These are phyloP conservation scores for Karalla daura DNA, from an alignment of 2,797 vertebrate genomes.

Conservation along the genomic window DNA sequence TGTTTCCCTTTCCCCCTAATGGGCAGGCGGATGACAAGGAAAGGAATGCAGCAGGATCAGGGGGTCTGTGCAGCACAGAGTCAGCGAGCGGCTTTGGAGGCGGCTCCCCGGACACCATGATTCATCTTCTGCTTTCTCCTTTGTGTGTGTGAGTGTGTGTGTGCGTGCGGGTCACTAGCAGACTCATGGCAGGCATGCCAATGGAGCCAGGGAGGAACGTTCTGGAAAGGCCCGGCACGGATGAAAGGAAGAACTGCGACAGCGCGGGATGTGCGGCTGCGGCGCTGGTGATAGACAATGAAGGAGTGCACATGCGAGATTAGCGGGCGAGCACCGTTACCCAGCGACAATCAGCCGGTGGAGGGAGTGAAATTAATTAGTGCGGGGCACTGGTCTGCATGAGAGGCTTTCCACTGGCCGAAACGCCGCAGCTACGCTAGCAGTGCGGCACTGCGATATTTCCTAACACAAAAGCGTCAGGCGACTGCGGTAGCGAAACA, in stretches of 20 bases:
- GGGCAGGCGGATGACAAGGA: conserved; percentile 41
- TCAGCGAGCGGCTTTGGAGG: conserved; percentile 17
- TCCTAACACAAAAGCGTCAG: background rate
- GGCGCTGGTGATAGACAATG: background rate
- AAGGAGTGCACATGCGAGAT: conserved; percentile 22
- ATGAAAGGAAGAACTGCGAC: conserved; percentile 22
- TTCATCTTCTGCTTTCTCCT: conserved; percentile 40
- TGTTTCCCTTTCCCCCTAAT: conserved; percentile 4
- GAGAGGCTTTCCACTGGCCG: conserved; percentile 30
- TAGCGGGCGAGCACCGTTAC: conserved; percentile 31
- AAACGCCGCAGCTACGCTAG: conserved; percentile 8
- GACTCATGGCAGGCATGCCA: conserved; percentile 34
- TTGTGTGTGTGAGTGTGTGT: conserved; percentile 25
- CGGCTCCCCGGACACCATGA: conserved; percentile 42
- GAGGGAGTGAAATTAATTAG: conserved; percentile 33
- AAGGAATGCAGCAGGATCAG: conserved; percentile 62
- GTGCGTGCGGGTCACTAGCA: conserved; percentile 22
- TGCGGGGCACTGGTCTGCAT: conserved; percentile 27
- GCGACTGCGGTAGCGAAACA: background rate
- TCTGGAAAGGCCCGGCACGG: conserved; percentile 49
- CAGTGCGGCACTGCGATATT: conserved; percentile 1
- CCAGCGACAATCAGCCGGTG: conserved; percentile 29
- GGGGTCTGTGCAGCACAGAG: conserved; percentile 26
- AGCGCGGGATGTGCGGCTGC: background rate
- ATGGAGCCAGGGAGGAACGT: conserved; percentile 36